phyloP scores from a whole-genome alignment of 2,797 vertebrate species.

The Tarsius wallacei region DNA sequence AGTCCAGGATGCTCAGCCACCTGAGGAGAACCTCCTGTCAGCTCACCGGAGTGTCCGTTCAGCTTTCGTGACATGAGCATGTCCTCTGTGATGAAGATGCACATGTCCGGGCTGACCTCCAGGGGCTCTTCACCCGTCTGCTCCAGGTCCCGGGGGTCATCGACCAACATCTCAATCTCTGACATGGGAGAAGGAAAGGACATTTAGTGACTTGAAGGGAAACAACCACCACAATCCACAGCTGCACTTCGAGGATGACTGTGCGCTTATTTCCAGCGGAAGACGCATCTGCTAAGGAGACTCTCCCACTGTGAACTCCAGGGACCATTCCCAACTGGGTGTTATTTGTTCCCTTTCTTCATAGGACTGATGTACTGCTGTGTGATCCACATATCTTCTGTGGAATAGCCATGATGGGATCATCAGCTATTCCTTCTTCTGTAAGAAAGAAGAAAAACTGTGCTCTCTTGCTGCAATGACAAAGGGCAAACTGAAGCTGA shows the following conservation, averaged over 20 bases:
- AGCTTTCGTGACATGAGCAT: slow-evolving; percentile 96
- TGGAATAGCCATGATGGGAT: no score
- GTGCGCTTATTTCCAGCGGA: background rate
- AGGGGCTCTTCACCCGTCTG: slow-evolving; percentile 94
- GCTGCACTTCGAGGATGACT: background rate
- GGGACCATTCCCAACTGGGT: background rate
- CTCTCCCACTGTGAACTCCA: background rate
- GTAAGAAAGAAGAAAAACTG: background rate
- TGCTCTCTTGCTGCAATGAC: background rate
- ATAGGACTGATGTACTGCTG: background rate
- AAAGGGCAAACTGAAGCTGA: background rate
- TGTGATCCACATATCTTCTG: background rate
- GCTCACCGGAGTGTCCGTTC: slow-evolving; percentile 96
- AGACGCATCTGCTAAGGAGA: slow-evolving; percentile 13
- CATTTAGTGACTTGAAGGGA: background rate
- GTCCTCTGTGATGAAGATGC: slow-evolving; percentile 99
- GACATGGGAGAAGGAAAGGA: background rate
- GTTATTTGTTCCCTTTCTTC: background rate
- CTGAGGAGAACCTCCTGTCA: rapidly evolving
- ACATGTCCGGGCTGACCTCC: slow-evolving; percentile 96
- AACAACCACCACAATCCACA: background rate
- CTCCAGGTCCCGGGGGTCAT: slow-evolving; percentile 98
- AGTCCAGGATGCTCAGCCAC: background rate
- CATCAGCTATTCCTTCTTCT: background rate
- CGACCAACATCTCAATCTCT: slow-evolving; percentile 99